Evolutionary conservation across 2,797 vertebrate genomes (phyloP).

Genomic region (Choloepus didactylus): DNA sequence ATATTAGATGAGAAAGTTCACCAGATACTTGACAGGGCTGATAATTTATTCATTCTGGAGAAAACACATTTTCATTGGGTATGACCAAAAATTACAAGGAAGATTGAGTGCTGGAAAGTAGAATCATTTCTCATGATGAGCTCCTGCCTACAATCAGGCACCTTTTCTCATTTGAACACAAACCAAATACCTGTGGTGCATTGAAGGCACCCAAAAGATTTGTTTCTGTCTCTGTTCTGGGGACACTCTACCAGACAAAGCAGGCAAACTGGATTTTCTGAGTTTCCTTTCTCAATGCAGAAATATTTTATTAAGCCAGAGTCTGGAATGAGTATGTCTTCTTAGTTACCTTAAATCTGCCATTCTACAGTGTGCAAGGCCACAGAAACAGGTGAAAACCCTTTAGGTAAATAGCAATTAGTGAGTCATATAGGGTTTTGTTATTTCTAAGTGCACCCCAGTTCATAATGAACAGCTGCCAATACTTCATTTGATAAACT

Average conservation of each 20-base stretch:
- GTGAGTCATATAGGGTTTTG: background rate
- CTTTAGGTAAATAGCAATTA: background rate
- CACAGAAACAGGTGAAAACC: background rate
- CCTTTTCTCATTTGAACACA: background rate
- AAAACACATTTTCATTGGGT: background rate
- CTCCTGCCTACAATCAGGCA: background rate
- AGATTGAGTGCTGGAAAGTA: background rate
- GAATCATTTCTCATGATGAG: background rate
- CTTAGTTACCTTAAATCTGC: background rate
- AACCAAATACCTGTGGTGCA: background rate
- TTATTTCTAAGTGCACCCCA: background rate
- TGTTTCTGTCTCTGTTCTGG: background rate
- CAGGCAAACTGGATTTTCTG: background rate
- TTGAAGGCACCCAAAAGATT: background rate
- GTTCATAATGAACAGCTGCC: background rate
- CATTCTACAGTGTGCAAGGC: background rate
- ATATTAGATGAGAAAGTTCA: background rate
- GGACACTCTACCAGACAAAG: background rate
- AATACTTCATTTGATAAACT: slow-evolving; percentile 11
- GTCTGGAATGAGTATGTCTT: background rate
- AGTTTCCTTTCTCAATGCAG: background rate
- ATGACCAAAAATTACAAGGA: background rate
- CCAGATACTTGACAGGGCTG: background rate
- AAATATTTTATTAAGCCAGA: background rate
- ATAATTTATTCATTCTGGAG: background rate